Evolutionary conservation across 2,113 vertebrate species (phyloP).

Genomic region (Harpagus bidentatus): DNA sequence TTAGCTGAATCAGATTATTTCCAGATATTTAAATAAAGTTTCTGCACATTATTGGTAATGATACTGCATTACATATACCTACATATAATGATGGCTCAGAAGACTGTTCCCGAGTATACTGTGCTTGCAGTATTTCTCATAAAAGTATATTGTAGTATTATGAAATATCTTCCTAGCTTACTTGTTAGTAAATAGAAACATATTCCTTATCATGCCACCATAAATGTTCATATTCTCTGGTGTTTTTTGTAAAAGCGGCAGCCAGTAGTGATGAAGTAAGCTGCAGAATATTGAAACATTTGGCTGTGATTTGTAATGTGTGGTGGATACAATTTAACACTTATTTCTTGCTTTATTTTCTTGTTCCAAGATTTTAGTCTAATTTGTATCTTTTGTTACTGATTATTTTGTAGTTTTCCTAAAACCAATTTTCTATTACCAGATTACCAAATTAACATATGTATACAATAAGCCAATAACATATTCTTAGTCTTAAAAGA

Average conservation of each 20-base stretch:
- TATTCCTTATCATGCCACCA: not conserved
- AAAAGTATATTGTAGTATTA: not conserved
- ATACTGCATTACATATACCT: not conserved
- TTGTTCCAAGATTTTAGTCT: not conserved
- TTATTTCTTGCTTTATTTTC: not conserved
- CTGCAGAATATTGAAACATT: not conserved
- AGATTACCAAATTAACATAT: not conserved
- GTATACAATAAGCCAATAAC: not conserved
- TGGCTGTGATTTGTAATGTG: not conserved
- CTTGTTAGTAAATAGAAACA: not conserved
- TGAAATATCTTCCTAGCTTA: not conserved
- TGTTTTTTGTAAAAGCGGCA: not conserved
- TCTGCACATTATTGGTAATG: not conserved
- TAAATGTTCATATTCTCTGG: not conserved
- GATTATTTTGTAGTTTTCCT: not conserved
- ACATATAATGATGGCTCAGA: not conserved
- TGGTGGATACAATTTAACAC: not conserved
- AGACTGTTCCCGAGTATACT: not conserved
- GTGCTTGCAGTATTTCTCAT: not conserved
- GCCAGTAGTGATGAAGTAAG: not conserved
- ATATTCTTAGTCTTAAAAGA: not conserved
- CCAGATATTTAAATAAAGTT: not conserved
- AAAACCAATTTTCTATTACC: not conserved
- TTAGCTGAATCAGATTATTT: not conserved
- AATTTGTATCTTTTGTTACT: not conserved